Percentiles rank a stretch among this genome's conserved stretches.
These are phyloP conservation scores for Athalia circularis DNA, from an alignment of 2,888 invertebrate genomes.

Conservation along the genomic window DNA sequence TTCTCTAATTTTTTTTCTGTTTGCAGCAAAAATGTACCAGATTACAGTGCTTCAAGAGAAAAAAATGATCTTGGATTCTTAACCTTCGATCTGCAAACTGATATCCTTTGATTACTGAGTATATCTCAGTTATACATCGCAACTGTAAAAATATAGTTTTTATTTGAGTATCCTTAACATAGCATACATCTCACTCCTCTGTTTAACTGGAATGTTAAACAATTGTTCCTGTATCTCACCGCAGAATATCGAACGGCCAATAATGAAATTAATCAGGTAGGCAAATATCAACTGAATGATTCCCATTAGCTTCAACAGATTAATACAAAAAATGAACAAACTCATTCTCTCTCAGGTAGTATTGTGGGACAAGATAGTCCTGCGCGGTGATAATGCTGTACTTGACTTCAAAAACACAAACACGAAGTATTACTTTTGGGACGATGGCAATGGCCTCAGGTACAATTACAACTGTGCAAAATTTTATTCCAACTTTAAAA, in stretches of 20 bases:
- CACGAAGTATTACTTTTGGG: constrained; percentile 99
- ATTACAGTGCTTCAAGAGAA: constrained; percentile 95
- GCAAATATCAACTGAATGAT: not conserved
- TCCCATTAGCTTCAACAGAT: not conserved
- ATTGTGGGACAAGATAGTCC: constrained; percentile 98
- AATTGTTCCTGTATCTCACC: constrained; percentile 96
- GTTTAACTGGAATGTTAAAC: constrained; percentile 99
- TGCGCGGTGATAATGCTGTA: constrained; percentile 94
- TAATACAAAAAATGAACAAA: too few species aligned
- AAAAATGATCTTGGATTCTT: constrained; percentile 96
- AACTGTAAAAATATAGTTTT: not conserved
- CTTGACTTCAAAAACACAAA: constrained; percentile 95
- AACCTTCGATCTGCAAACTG: constrained; percentile 95
- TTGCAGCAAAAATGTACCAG: constrained; percentile 95
- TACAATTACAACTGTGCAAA: constrained; percentile 72
- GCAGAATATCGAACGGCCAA: constrained; percentile 94
- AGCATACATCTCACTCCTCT: constrained; percentile 83
- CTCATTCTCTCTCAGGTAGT: constrained; percentile 81
- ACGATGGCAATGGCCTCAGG: constrained; percentile 98
- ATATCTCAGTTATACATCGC: not conserved
- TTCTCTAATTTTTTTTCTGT: constrained; percentile 55
- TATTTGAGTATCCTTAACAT: constrained; percentile 55
- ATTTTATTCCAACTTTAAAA: not conserved
- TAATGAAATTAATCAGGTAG: constrained; percentile 90
- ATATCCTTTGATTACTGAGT: constrained; percentile 76